Evolutionary conservation across 2,888 invertebrate species (phyloP), one percentile per base, ranked within the genome.

Genomic region (Drosophila pseudotalamancana): DNA sequence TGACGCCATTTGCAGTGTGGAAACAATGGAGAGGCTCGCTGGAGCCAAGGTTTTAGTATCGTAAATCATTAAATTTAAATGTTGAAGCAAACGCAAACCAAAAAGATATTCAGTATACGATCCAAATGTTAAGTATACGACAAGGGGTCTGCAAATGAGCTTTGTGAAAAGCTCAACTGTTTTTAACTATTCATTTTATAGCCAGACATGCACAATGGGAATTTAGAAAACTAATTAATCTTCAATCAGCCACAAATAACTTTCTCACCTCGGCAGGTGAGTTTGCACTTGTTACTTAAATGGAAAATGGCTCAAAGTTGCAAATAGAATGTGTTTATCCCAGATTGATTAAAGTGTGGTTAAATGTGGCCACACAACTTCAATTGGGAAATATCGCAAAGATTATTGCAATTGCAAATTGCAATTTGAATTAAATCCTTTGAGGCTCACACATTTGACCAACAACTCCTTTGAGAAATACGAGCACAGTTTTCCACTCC

Each of bases 41-140:
- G 19, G 21, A 19, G 32, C 18, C 23, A 34, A 2, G 16, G n/a
- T 18, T 8, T 32, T 19, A 19, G 40, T 39, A 65, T 45, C 66
- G 43, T 71, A 67, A 71, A 62, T 72, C 59, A 72, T 32, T 8
- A 53, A 62, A 64, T 46, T 51, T 19, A 4, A 65, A 65, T 40
- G 23, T 14, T 4, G 14, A 9, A 12, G 29, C 12, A 1, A 25
- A n/a, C n/a, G n/a, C n/a, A n/a, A 32, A 12, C 6, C 3, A n/a
- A 21, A 18, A 18, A 27, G 11, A 4, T 25, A 43, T 18, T 8
- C 8, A 12, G 12, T 12, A 25, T 35, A 18, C 9, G n/a, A 3
- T 18, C 8, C 6, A 12, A n/a, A 8, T 48, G 55, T 66, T 42
- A 62, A 49, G 70, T 51, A 70, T 66, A 66, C 72, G 43, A 42